These are phyloP conservation scores for Callithrix jacchus DNA, from an alignment of 2,113 vertebrate species.

Conservation along the genomic window DNA sequence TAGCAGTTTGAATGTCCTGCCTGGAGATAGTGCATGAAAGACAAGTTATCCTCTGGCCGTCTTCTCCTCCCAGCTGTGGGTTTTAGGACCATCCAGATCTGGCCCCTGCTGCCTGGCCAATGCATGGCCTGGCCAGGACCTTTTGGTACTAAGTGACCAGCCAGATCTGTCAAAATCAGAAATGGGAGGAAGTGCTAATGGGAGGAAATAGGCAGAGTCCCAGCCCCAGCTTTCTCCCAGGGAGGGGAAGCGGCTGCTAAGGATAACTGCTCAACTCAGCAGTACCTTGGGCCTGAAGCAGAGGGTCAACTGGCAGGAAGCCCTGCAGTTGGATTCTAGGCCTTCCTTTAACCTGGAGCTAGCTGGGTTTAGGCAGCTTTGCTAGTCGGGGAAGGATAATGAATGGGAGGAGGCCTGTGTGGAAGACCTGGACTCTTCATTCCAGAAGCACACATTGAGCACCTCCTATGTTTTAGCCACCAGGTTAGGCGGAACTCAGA, in stretches of 20 bases:
- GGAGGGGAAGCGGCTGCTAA: conserved; percentile 17
- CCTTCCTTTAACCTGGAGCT: background rate
- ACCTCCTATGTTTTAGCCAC: background rate
- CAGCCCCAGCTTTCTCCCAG: background rate
- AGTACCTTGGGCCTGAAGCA: background rate
- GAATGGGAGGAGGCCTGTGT: background rate
- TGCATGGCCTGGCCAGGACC: background rate
- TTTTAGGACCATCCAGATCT: conserved; percentile 19
- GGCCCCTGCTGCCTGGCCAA: background rate
- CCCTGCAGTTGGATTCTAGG: background rate
- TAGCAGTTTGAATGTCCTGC: conserved; percentile 9
- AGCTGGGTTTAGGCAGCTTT: conserved; percentile 21
- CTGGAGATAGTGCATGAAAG: background rate
- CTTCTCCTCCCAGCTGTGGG: background rate
- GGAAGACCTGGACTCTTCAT: background rate
- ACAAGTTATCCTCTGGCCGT: conserved; percentile 12
- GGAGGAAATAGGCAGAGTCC: conserved; percentile 58
- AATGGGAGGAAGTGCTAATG: conserved; percentile 50
- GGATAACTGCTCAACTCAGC: background rate
- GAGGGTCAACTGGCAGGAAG: background rate
- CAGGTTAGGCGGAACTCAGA: background rate
- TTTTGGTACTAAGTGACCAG: conserved; percentile 39
- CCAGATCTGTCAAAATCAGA: conserved; percentile 61
- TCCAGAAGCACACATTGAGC: conserved; percentile 8
- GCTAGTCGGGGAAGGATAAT: background rate